Conservation (phyloP, 2,113 vertebrate species). For the Maccullochella peelii region DNA sequence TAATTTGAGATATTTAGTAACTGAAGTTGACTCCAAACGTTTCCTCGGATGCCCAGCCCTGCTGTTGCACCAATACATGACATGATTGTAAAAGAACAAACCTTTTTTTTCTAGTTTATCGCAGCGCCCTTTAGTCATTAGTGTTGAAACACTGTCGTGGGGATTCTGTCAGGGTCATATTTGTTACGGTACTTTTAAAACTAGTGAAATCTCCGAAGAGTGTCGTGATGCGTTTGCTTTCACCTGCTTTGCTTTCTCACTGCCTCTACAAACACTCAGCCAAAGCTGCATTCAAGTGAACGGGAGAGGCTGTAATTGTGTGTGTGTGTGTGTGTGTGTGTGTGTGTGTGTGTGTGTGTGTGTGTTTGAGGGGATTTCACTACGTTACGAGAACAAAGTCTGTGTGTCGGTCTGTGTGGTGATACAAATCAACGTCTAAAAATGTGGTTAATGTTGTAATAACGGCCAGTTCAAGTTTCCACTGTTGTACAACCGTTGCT, state of each 20-base stretch:
- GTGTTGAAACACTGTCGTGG: conserved; percentile 17
- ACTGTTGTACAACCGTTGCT: background rate
- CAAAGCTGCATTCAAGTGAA: conserved; percentile 43
- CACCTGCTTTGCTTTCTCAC: conserved; percentile 44
- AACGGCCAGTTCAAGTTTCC: background rate
- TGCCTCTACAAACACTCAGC: conserved; percentile 45
- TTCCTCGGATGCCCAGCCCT: background rate
- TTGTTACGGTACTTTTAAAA: conserved; percentile 44
- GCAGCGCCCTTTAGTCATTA: conserved; percentile 53
- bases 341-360: conserved; percentile 10
- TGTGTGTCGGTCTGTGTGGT: conserved; percentile 20
- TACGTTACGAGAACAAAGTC: conserved; percentile 1
- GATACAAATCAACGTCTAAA: conserved; percentile 7
- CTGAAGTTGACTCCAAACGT: too few relatives aligned
- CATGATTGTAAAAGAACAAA: conserved; percentile 24
- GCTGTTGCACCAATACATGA: background rate
- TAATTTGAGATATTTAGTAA: background rate
- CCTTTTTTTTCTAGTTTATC: background rate
- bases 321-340: conserved; percentile 32
- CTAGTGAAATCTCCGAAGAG: background rate
- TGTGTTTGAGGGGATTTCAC: conserved; percentile 7
- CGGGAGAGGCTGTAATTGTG: background rate
- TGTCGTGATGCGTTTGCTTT: conserved; percentile 24
- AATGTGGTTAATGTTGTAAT: conserved; percentile 5
- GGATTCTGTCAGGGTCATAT: conserved; percentile 22